These are phyloP conservation scores for Cacoxenus indagator DNA, from an alignment of 2,888 invertebrate genomes.

Conservation along the genomic window DNA sequence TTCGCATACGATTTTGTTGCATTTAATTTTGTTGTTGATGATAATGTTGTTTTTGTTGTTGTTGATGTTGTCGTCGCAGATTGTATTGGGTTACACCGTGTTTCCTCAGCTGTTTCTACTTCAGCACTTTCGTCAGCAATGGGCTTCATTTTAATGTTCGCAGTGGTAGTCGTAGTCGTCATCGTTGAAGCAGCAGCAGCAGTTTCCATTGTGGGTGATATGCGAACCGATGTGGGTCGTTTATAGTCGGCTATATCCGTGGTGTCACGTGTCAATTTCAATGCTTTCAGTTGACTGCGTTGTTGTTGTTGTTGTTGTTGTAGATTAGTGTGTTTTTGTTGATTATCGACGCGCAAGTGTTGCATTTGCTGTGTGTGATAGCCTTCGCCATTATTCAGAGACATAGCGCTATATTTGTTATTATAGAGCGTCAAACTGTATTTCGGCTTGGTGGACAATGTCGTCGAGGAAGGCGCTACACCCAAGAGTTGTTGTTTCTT, in stretches of 20 bases:
- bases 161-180: too few species aligned
- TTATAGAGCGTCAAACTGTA: slow-evolving; percentile 61
- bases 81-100: not conserved
- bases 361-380: slow-evolving; percentile 27
- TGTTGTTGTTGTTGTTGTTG: slow-evolving; percentile 33
- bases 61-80: slow-evolving; percentile 27
- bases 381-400: not conserved
- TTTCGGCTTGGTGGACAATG: slow-evolving; percentile 44
- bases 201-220: slow-evolving; percentile 33
- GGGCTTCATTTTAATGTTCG: slow-evolving; percentile 26
- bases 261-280: slow-evolving; percentile 51
- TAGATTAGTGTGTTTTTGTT: slow-evolving; percentile 13
- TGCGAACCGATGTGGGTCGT: slow-evolving; percentile 45
- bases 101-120: slow-evolving; percentile 24
- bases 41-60: slow-evolving; percentile 1
- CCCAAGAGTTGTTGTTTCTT: too few species aligned
- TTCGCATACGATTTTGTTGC: slow-evolving; percentile 39
- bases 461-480: slow-evolving; percentile 29
- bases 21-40: slow-evolving; percentile 20
- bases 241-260: slow-evolving; percentile 41
- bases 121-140: slow-evolving; percentile 33
- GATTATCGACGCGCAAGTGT: slow-evolving; percentile 31
- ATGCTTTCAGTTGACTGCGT: slow-evolving; percentile 50
- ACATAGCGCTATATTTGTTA: slow-evolving; percentile 38
- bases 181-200: slow-evolving; percentile 7